phyloP scores from a whole-genome alignment of 2,797 vertebrate species.

The Channa striata region DNA sequence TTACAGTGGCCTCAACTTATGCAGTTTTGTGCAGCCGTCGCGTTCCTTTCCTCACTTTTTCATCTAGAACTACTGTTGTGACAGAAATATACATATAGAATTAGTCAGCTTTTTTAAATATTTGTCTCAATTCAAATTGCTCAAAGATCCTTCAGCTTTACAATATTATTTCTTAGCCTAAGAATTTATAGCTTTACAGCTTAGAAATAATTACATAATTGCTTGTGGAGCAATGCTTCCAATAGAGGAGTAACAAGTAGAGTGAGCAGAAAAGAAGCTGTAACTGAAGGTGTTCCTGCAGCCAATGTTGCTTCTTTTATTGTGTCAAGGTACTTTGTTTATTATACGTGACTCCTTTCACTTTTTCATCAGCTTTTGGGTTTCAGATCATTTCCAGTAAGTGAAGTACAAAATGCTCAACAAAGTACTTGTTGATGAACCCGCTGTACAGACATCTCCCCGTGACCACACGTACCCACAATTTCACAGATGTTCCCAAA shows the following conservation, averaged over 20 bases:
- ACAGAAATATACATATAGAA: slow-evolving; percentile 1
- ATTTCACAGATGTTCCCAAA: slow-evolving; percentile 59
- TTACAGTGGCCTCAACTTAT: background rate
- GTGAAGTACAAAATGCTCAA: slow-evolving; percentile 8
- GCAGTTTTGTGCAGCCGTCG: background rate
- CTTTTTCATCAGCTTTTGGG: slow-evolving; percentile 5
- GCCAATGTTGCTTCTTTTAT: slow-evolving; percentile 9
- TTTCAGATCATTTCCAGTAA: slow-evolving; percentile 24
- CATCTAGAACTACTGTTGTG: background rate
- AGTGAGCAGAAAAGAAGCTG: slow-evolving; percentile 12
- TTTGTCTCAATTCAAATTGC: slow-evolving; percentile 9
- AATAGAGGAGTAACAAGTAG: background rate
- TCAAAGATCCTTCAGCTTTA: slow-evolving; percentile 1
- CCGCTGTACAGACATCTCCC: slow-evolving; percentile 18
- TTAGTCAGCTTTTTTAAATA: background rate
- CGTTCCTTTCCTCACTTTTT: background rate
- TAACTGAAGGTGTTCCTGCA: slow-evolving; percentile 18
- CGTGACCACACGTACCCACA: slow-evolving; percentile 22
- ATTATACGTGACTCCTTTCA: background rate
- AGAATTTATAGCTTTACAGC: too few relatives aligned
- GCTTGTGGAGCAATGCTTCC: background rate
- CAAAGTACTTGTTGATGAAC: slow-evolving; percentile 13
- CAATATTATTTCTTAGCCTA: slow-evolving; percentile 24
- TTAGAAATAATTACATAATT: too few relatives aligned
- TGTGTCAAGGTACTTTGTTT: background rate